Base-by-base conservation (phyloP, 2,113 vertebrate species). In the Lucifuga dentata region DNA sequence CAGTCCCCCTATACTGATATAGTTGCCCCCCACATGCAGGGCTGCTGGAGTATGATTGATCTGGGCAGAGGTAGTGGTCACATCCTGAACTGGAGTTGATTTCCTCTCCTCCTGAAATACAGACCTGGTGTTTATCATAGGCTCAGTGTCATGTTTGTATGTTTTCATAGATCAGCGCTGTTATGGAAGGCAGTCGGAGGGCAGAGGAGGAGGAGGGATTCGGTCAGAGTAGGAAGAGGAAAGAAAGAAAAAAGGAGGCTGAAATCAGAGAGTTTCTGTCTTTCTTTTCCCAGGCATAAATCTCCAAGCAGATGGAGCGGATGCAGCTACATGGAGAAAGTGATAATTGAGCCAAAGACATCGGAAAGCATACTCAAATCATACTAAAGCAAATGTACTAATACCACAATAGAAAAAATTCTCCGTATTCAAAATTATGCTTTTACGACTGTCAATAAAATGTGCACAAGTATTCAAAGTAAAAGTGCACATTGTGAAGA, bases 41-140 rank as follows among this genome's bases (percentile, higher is more conserved):
- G 77, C 83, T 85, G 74, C 55, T 78, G 67, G 88, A 91, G 88
- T 88, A 85, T 92, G 91, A 93, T 91, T 93, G 90, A 93, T 92
- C 87, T 89, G 80, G 85, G 86, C 86, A 91, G 86, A 88, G 86
- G 82, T 80, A 88, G 89, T 83, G 90, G 90, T 93, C 89, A 93
- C 91, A 91, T 93, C 91, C 91, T 92, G 91, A 90, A 86, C 89
- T 91, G 90, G 91, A 88, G 87, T 87, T 90, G 89, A 92, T 93
- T 93, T 92, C 86, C 87, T 90, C 79, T 75, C 57, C 73, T 86
- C 76, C 81, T 79, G 80, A 80, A 90, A 91, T 89, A 79, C 85
- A 86, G 88, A 84, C 86, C 92, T 92, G 90, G 89, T 91, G 90
- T 91, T 90, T 91, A 91, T 93, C 92, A 90, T 77, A 55, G 86